These are phyloP conservation scores for Neolamprologus ventralis DNA, from an alignment of 2,113 vertebrate genomes.

Conservation along the genomic window DNA sequence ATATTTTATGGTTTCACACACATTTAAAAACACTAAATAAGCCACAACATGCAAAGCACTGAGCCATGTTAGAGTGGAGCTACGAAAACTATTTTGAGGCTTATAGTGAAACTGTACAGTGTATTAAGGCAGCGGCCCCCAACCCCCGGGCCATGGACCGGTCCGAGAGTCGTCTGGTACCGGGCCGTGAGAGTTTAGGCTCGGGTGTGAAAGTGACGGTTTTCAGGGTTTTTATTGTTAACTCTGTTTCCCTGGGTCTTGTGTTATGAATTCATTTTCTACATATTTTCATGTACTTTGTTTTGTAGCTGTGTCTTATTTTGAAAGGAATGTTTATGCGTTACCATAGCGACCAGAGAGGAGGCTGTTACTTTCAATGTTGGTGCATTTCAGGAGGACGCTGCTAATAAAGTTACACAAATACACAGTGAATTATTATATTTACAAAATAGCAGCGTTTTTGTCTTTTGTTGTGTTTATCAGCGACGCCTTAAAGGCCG, in stretches of 20 bases:
- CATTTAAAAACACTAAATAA: neutral
- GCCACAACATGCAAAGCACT: neutral
- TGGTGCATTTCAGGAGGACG: neutral
- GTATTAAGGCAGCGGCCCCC: neutral
- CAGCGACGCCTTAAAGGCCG: neutral
- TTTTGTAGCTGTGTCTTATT: neutral
- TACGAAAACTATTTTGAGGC: neutral
- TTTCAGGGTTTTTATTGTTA: neutral
- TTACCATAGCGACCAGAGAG: neutral
- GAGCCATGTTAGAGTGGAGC: neutral
- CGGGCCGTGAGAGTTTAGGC: neutral
- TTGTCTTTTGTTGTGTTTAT: fast-evolving
- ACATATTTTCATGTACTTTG: neutral
- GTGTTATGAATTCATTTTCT: neutral
- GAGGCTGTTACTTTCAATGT: neutral
- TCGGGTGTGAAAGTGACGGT: neutral
- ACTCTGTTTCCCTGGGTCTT: neutral
- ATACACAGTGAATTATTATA: neutral
- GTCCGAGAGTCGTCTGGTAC: neutral
- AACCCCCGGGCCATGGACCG: neutral
- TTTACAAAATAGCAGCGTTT: fast-evolving
- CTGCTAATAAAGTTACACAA: neutral
- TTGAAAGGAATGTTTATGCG: fast-evolving
- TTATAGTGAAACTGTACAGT: neutral
- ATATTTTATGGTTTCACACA: neutral